Conservation (phyloP, 2,888 invertebrate genomes). For the Pegoplata infirma region DNA sequence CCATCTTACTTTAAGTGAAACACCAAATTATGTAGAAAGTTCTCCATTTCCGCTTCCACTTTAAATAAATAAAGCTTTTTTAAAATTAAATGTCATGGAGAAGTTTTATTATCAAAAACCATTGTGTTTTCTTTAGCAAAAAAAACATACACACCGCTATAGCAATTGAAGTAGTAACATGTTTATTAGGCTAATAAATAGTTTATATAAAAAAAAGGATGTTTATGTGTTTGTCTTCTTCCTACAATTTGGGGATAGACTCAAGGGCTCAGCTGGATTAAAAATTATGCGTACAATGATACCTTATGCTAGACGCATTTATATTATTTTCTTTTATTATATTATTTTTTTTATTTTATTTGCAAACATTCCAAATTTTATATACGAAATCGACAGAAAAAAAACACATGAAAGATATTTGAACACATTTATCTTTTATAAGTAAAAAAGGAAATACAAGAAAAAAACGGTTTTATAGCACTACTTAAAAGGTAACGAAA, state of each 20-base stretch:
- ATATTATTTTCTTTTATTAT: constrained; percentile 54
- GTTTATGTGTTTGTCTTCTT: constrained; percentile 4
- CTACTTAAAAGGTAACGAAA: constrained; percentile 59
- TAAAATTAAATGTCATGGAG: constrained; percentile 26
- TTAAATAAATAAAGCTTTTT: neutral
- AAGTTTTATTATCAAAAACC: constrained; percentile 31
- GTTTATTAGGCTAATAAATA: constrained; percentile 50
- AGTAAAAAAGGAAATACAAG: constrained; percentile 25
- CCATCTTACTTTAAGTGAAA: too few species aligned
- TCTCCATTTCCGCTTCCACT: constrained; percentile 16
- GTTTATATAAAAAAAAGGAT: constrained; percentile 15
- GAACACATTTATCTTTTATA: constrained; percentile 62
- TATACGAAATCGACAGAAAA: neutral
- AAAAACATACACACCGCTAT: constrained; percentile 1
- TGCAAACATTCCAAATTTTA: neutral
- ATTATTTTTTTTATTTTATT: constrained; percentile 41
- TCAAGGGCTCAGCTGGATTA: constrained; percentile 58
- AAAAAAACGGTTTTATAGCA: constrained; percentile 49
- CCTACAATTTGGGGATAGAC: neutral
- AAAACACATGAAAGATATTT: constrained; percentile 36
- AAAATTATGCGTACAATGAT: constrained; percentile 65
- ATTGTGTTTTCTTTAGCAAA: constrained; percentile 16
- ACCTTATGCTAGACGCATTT: constrained; percentile 62
- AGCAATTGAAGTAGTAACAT: neutral
- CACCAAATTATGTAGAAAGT: too few species aligned